phyloP scores from a whole-genome alignment of 2,797 vertebrate species.

The Crenichthys baileyi region DNA sequence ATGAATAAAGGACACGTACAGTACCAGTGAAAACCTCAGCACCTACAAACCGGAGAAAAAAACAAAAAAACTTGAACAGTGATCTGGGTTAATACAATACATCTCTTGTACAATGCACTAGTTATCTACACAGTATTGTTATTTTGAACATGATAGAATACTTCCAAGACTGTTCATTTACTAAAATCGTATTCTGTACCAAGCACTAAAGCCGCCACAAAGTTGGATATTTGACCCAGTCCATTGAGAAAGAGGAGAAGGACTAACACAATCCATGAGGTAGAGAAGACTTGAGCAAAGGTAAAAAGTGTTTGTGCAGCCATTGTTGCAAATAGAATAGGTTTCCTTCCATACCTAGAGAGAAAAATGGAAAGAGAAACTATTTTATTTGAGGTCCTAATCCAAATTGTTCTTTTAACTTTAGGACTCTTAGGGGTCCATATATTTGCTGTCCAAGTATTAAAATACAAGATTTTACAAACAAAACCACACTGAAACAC shows the following conservation, averaged over 20 bases:
- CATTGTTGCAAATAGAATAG: constrained; percentile 86
- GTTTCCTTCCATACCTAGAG: constrained; percentile 87
- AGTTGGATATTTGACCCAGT: constrained; percentile 90
- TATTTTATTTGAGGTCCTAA: neutral
- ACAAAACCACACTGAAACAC: too few relatives aligned
- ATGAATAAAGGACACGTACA: constrained; percentile 84
- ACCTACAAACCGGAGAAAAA: constrained; percentile 70
- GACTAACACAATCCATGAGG: constrained; percentile 84
- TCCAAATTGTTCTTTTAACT: too few relatives aligned
- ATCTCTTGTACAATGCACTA: neutral
- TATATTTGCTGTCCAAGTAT: too few relatives aligned
- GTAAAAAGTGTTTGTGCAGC: constrained; percentile 86
- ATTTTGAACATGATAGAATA: neutral
- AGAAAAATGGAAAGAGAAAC: neutral
- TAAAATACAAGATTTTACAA: too few relatives aligned
- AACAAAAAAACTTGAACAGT: neutral
- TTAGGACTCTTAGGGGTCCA: too few relatives aligned
- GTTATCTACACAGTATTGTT: neutral
- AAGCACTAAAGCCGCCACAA: constrained; percentile 88
- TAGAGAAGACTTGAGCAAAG: constrained; percentile 86
- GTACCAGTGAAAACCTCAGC: constrained; percentile 86
- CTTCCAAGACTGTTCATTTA: neutral
- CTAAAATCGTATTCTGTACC: constrained; percentile 68
- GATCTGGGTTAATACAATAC: too few relatives aligned
- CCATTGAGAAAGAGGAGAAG: constrained; percentile 85